Conservation (phyloP, 2,113 vertebrate species). For the Pteronura brasiliensis region DNA sequence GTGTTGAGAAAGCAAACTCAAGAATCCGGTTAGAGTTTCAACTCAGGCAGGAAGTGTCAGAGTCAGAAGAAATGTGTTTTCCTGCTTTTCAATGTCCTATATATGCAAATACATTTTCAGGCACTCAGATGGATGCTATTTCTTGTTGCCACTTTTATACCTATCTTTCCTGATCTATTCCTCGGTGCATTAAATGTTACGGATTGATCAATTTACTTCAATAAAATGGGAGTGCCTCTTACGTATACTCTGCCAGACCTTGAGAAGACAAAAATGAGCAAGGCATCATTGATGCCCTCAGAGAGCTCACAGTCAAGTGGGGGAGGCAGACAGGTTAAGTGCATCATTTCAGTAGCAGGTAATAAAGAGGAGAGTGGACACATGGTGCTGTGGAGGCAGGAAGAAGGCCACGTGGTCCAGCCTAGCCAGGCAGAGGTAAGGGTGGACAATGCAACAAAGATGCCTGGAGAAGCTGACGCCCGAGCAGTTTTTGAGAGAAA, state of each 20-base stretch:
- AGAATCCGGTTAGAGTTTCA: background rate
- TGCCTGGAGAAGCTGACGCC: background rate
- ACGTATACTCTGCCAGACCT: background rate
- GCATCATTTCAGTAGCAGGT: background rate
- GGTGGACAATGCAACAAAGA: background rate
- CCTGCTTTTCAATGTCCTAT: background rate
- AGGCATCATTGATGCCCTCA: background rate
- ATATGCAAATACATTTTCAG: background rate
- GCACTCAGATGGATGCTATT: background rate
- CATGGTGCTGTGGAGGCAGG: background rate
- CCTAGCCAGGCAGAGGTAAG: background rate
- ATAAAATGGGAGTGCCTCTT: background rate
- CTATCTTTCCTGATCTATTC: background rate
- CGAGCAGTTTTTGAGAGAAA: background rate
- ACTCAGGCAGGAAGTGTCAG: background rate
- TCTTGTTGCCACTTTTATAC: background rate
- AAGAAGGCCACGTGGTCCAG: background rate
- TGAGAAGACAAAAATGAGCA: background rate
- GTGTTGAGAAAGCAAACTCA: background rate
- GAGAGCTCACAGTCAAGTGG: background rate
- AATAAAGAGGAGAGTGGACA: background rate
- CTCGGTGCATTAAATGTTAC: background rate
- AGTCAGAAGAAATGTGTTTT: background rate
- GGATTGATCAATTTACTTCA: background rate
- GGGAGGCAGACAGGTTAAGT: background rate